These are phyloP conservation scores for Rhea americana DNA, from an alignment of 2,113 vertebrate genomes.

Conservation along the genomic window DNA sequence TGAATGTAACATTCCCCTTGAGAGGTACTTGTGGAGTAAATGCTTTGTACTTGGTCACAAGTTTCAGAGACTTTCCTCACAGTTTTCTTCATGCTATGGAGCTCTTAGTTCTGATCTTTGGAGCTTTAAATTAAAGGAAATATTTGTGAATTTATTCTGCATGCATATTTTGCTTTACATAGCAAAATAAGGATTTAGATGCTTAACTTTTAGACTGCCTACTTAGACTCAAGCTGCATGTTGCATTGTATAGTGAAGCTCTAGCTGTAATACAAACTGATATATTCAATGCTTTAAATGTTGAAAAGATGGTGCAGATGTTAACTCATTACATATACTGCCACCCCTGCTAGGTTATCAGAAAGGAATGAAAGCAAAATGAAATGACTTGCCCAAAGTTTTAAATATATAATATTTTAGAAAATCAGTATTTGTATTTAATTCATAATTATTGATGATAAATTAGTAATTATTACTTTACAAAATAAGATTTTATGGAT, in stretches of 20 bases:
- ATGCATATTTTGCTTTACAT: rapidly evolving
- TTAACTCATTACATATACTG: background rate
- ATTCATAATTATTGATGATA: too few relatives aligned
- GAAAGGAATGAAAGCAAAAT: background rate
- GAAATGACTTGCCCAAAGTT: rapidly evolving
- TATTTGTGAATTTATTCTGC: background rate
- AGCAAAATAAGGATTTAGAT: background rate
- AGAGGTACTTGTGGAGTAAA: background rate
- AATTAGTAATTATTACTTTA: background rate
- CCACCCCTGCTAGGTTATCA: too few relatives aligned
- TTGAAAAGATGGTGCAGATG: background rate
- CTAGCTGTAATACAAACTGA: background rate
- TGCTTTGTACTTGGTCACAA: background rate
- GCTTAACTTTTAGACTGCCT: background rate
- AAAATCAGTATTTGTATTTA: background rate
- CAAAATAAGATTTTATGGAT: background rate
- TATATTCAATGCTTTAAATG: background rate
- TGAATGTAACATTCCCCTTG: background rate
- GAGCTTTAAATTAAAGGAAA: background rate
- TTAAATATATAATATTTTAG: background rate
- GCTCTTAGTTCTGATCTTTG: background rate
- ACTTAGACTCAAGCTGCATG: background rate
- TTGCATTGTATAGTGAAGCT: background rate
- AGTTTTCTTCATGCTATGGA: background rate
- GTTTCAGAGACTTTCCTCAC: background rate